Evolutionary conservation across 2,888 invertebrate genomes (phyloP), one percentile per base, ranked within the genome.

Genomic region (Deilephila porcellus): DNA sequence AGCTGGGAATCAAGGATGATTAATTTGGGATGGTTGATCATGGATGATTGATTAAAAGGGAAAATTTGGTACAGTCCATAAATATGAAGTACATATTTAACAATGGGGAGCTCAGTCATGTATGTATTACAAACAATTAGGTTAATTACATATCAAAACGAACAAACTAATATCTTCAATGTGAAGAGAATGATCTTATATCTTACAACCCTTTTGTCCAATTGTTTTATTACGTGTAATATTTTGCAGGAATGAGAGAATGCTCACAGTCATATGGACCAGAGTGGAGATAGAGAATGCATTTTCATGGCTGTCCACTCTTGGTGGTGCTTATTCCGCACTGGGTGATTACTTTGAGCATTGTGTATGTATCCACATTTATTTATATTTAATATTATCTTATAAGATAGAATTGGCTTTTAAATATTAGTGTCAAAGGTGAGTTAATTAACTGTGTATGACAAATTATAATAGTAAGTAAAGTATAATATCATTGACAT

Each of bases 251-350:
- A 95, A 94, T 85, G 88, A 91, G n/a, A 90, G 86, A 78, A 85
- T 95, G 73, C 82, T 90, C 20, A 85, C 82, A 72, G 76, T 94
- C 19, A 78, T 91, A 52, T 94, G 96, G 94, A 97, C 96, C 78
- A 95, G 95, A 81, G 95, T 97, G 77, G 98, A 98, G 91, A 92
- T 98, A 81, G 98, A 98, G 81, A 96, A 97, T 91, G 96, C 98
- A 45, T 96, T 99, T 95, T 98, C 98, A 25, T 99, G 99, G 98
- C 91, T 99, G 34, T 99, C 99, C 29, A 99, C 99, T 0, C 95
- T 99, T 20, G 99, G 99, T 3, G 99, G 99, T 70, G 99, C 98
- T 1, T 99, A 98, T 90, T 99, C 99, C 3, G 98, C 99, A 0
- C 95, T 99, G 73, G 99, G 99, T 2, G 99, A 99, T 87, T 96